Evolutionary conservation across 2,113 vertebrate species (phyloP), one percentile per base, ranked within the genome.

Genomic region (Callospermophilus lateralis): DNA sequence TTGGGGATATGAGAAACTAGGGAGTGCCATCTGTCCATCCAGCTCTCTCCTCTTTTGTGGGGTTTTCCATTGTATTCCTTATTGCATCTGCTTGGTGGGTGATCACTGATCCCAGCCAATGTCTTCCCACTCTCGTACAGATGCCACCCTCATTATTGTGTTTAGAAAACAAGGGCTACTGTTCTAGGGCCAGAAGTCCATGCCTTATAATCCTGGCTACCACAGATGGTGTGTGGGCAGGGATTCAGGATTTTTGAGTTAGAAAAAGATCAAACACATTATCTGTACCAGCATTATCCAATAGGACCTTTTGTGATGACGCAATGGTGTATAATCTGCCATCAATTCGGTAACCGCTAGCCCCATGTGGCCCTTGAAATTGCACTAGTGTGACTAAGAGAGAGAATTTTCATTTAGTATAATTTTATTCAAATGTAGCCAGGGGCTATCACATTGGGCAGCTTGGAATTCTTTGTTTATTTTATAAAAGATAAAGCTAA

Each of bases 191-290:
- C 92, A 90, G 55, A 48, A 97, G 91, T 88, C 86, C 83, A 37
- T 84, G 91, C 76, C 42, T 89, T 88, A 58, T 88, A 84, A 95
- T 96, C 78, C 45, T 39, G 78, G 37, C 80, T 88, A 68, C 37
- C 55, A 88, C 94, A 97, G 96, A 97, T 98, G 96, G 96, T 68
- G 8, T 90, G 94, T 84, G 65, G 94, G 96, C 61, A 81, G 20
- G 19, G 37, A 65, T 77, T 97, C 67, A 94, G 76, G 84, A 61
- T 61, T 87, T 95, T 9, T 6, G 19, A 93, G 72, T 91, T 93
- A 39, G 42, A 88, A 77, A 58, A 93, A 92, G 13, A 84, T 13
- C 24, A 42, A 48, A 34, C 17, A 37, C 7, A 84, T 84, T 19
- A 88, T 88, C 34, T 80, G 67, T 93, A 84, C 34, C 45, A 68